Evolutionary conservation across 2,797 vertebrate genomes (phyloP).

Genomic region (Paratrypauchen microcephalus): DNA sequence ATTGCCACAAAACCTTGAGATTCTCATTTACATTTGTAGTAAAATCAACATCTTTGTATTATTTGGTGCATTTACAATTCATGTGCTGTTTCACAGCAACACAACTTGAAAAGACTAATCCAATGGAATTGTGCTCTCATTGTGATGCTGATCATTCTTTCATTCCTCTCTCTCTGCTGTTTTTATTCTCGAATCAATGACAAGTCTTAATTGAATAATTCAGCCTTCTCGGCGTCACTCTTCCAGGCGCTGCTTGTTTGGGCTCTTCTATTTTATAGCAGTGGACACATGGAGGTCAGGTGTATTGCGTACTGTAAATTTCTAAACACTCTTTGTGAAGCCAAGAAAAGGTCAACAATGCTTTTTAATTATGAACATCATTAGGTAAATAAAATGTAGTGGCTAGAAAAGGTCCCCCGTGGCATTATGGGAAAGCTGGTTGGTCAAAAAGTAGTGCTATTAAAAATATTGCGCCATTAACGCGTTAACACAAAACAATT

Average conservation of each 20-base stretch:
- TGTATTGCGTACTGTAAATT: conserved; percentile 34
- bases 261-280: conserved; percentile 25
- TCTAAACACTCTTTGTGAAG: conserved; percentile 41
- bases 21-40: neutral
- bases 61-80: conserved; percentile 4
- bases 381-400: conserved; percentile 47
- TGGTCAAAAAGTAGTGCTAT: conserved; percentile 36
- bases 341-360: conserved; percentile 59
- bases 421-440: conserved; percentile 48
- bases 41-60: neutral
- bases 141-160: conserved; percentile 1
- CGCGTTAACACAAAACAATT: no score
- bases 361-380: conserved; percentile 73
- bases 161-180: neutral
- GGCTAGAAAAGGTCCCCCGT: conserved; percentile 30
- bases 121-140: neutral
- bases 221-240: conserved; percentile 10
- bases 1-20: neutral
- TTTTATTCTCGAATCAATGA: conserved; percentile 6
- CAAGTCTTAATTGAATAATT: conserved; percentile 2
- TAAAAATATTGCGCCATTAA: no score
- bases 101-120: neutral
- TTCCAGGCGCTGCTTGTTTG: neutral
- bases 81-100: neutral
- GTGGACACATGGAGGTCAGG: conserved; percentile 21